phyloP scores from a whole-genome alignment of 2,888 invertebrate genomes.

The Mamestra brassicae region DNA sequence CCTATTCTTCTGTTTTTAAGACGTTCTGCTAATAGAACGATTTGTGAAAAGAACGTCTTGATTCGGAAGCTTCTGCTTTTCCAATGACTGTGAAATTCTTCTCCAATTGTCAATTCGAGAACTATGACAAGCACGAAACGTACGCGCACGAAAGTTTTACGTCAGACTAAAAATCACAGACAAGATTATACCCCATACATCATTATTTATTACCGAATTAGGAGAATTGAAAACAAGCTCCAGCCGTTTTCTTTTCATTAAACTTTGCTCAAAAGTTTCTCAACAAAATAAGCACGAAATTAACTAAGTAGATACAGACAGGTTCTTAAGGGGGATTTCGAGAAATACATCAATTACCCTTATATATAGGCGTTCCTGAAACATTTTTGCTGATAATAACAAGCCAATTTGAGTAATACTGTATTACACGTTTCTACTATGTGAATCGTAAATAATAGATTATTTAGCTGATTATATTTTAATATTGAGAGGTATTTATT shows the following conservation, averaged over 20 bases:
- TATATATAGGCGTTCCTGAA: not conserved
- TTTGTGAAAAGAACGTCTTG: too few relatives aligned
- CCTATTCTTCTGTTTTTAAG: too few relatives aligned
- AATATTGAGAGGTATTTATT: not conserved
- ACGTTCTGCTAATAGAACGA: too few relatives aligned
- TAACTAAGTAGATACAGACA: not conserved
- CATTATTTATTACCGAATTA: not conserved
- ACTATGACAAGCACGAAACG: not conserved
- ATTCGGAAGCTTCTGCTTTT: too few relatives aligned
- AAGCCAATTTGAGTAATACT: constrained; percentile 3
- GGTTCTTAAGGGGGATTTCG: constrained; percentile 6
- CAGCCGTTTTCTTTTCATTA: constrained; percentile 20
- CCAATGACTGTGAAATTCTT: too few relatives aligned
- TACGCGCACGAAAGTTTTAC: not conserved
- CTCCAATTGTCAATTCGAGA: too few relatives aligned
- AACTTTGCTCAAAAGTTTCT: constrained; percentile 9
- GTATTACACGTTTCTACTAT: constrained; percentile 4
- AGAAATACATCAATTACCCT: constrained; percentile 21
- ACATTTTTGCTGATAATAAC: constrained; percentile 10
- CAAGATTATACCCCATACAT: not conserved
- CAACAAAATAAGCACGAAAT: constrained; percentile 24
- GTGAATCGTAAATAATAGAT: not conserved
- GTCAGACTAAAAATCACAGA: not conserved
- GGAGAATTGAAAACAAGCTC: not conserved
- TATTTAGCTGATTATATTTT: not conserved